Conservation (phyloP, 2,888 invertebrate species). For the Chloroclystis v-ata region DNA sequence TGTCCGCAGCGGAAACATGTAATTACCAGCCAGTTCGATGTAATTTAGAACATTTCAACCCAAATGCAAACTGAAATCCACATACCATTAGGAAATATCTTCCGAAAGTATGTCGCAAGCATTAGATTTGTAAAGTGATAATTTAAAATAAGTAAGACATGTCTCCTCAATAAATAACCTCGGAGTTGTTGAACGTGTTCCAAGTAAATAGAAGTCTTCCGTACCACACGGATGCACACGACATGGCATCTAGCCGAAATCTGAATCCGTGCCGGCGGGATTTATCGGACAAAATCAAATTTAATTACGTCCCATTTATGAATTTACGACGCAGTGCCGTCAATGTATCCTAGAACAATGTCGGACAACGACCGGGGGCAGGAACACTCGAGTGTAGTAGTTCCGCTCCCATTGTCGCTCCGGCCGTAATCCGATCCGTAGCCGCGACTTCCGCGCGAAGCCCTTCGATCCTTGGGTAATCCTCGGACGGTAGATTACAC, state of each 20-base stretch:
- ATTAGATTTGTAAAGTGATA: slow-evolving; percentile 34
- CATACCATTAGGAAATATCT: slow-evolving; percentile 26
- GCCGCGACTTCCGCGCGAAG: slow-evolving; percentile 72
- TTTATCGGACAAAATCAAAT: slow-evolving; percentile 18
- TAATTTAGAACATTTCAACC: slow-evolving; percentile 42
- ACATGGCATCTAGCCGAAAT: slow-evolving; percentile 51
- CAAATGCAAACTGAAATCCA: slow-evolving; percentile 29
- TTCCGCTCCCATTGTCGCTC: slow-evolving; percentile 64
- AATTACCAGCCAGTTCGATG: slow-evolving; percentile 47
- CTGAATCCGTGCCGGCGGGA: slow-evolving; percentile 31
- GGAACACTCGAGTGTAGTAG: slow-evolving; percentile 60
- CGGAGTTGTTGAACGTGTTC: slow-evolving; percentile 62
- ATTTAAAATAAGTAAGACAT: slow-evolving; percentile 46
- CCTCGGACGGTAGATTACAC: slow-evolving; percentile 48
- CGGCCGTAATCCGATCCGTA: slow-evolving; percentile 60
- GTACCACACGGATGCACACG: slow-evolving; percentile 47
- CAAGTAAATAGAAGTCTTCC: slow-evolving; percentile 64
- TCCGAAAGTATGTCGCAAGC: slow-evolving; percentile 30
- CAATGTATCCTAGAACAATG: slow-evolving; percentile 31
- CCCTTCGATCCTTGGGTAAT: slow-evolving; percentile 60
- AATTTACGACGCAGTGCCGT: slow-evolving; percentile 15
- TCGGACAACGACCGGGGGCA: slow-evolving; percentile 45
- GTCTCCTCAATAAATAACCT: slow-evolving; percentile 53
- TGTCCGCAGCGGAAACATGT: slow-evolving; percentile 51
- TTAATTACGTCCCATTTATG: slow-evolving; percentile 22